Evolutionary conservation across 2,888 invertebrate genomes (phyloP).

Genomic region (Drosophila recens): DNA sequence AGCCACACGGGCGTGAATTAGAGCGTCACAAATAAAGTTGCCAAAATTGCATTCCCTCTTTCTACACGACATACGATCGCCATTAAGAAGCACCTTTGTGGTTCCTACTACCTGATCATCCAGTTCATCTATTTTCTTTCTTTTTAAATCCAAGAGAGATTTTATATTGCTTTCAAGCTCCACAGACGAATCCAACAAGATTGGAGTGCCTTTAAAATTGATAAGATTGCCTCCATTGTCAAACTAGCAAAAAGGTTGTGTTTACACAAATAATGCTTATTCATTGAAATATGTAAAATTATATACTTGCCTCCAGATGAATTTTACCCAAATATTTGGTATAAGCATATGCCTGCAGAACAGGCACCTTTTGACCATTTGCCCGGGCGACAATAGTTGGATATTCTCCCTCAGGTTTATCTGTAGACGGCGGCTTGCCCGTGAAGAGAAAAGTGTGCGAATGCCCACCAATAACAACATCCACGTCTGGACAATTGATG

Average conservation of each 20-base stretch:
- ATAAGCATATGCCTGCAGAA: conserved; percentile 95
- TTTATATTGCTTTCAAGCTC: conserved; percentile 88
- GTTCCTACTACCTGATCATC: conserved; percentile 87
- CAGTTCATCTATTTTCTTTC: conserved; percentile 84
- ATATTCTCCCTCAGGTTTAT: conserved; percentile 88
- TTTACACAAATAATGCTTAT: not conserved
- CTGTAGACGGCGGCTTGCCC: conserved; percentile 85
- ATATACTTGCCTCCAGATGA: conserved; percentile 83
- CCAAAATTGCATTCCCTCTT: conserved; percentile 92
- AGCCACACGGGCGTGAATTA: conserved; percentile 86
- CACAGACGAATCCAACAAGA: conserved; percentile 88
- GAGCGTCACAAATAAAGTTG: conserved; percentile 91
- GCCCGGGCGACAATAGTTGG: conserved; percentile 90
- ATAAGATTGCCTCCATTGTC: conserved; percentile 89
- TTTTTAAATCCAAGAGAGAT: conserved; percentile 87
- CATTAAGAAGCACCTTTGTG: conserved; percentile 89
- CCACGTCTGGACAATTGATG: conserved; percentile 90
- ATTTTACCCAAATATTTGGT: conserved; percentile 95
- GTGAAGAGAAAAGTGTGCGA: conserved; percentile 95
- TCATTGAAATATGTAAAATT: not conserved
- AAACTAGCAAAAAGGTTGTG: conserved; percentile 85
- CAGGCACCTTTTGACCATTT: conserved; percentile 90
- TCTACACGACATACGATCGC: conserved; percentile 88
- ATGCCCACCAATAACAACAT: conserved; percentile 96
- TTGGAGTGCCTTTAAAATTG: conserved; percentile 89